Conservation (phyloP, 2,888 invertebrate species). For the Meghimatium bilineatum region DNA sequence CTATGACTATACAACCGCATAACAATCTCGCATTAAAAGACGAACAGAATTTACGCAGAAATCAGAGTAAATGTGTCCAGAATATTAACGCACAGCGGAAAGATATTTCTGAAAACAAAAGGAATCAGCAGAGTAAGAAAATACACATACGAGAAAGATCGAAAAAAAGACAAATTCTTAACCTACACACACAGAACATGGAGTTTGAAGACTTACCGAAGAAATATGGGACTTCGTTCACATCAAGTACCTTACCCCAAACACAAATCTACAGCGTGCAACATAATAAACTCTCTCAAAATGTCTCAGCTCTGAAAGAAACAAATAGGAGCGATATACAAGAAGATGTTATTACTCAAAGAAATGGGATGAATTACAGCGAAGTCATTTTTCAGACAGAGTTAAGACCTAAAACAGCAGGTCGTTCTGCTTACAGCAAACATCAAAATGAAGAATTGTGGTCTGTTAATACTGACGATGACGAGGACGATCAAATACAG, state of each 20-base stretch:
- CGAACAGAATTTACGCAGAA: neutral
- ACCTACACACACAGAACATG: slow-evolving; percentile 24
- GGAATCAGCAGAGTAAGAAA: neutral
- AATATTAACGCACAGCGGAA: neutral
- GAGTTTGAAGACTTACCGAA: neutral
- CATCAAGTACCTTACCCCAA: neutral
- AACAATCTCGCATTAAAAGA: neutral
- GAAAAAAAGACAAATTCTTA: neutral
- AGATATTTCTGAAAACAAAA: neutral
- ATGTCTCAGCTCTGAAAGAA: neutral
- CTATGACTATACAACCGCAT: neutral
- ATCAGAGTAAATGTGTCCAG: neutral
- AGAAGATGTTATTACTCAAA: neutral
- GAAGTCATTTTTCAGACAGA: neutral
- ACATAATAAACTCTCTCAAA: neutral
- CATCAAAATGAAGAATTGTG: slow-evolving; percentile 31
- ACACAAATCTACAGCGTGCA: neutral
- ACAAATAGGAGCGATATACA: neutral
- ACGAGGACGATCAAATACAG: slow-evolving; percentile 35
- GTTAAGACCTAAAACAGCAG: slow-evolving; percentile 24
- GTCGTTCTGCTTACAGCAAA: neutral
- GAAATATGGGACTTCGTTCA: neutral
- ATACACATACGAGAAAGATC: neutral
- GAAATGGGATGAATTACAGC: neutral
- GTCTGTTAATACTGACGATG: slow-evolving; percentile 30